Conservation (phyloP, 2,113 vertebrate species). For the Nematolebias whitei region DNA sequence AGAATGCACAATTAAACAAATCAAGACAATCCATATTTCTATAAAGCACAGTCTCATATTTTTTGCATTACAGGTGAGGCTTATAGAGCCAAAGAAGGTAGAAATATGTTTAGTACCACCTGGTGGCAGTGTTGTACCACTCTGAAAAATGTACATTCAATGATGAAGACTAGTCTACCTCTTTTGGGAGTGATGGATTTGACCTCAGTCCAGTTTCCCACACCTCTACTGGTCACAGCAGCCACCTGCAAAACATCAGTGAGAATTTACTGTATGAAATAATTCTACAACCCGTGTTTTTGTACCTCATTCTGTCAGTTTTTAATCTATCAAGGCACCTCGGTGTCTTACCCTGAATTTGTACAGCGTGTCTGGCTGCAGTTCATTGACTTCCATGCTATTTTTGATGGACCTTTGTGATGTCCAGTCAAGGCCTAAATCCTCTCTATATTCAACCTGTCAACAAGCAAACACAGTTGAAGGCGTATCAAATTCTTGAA, state of each 20-base stretch:
- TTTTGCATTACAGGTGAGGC: too few species aligned
- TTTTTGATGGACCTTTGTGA: slow-evolving; percentile 80
- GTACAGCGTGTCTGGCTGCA: slow-evolving; percentile 83
- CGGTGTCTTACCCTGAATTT: slow-evolving; percentile 85
- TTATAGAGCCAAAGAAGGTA: too few species aligned
- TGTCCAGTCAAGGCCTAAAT: slow-evolving; percentile 84
- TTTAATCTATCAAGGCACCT: not conserved
- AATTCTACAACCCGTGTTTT: not conserved
- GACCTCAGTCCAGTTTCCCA: slow-evolving; percentile 92
- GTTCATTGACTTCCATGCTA: slow-evolving; percentile 80
- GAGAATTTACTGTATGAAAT: not conserved
- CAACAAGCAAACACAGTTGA: not conserved
- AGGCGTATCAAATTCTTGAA: too few species aligned
- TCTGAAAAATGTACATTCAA: not conserved
- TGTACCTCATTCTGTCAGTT: not conserved
- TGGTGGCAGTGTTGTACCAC: slow-evolving; percentile 12
- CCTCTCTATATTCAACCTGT: slow-evolving; percentile 90
- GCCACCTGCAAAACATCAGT: slow-evolving; percentile 84
- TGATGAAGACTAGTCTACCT: slow-evolving; percentile 71
- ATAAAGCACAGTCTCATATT: too few species aligned
- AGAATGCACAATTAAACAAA: too few species aligned
- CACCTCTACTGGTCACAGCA: slow-evolving; percentile 91
- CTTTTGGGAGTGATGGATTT: slow-evolving; percentile 90
- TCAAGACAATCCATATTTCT: too few species aligned
- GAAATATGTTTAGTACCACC: not conserved